Evolutionary conservation across 2,113 vertebrate species (phyloP).

Genomic region (Pteropus alecto): DNA sequence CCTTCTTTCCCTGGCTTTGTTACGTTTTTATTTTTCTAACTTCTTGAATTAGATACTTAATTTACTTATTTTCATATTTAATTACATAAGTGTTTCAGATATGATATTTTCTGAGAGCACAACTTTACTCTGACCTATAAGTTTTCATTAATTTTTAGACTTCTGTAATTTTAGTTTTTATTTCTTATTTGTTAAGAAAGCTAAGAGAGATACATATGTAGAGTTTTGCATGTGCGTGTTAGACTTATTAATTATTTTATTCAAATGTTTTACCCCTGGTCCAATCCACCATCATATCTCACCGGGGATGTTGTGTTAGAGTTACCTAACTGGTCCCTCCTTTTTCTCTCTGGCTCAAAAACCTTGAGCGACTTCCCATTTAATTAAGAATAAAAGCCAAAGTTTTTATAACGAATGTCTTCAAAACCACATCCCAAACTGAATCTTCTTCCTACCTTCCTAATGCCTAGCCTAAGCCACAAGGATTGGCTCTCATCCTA

Average conservation of each 20-base stretch:
- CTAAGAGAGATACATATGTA: not conserved
- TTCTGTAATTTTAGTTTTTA: not conserved
- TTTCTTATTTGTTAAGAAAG: not conserved
- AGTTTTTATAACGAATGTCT: not conserved
- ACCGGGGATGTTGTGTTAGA: not conserved
- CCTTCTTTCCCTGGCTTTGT: not conserved
- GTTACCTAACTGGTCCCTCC: not conserved
- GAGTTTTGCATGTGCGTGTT: not conserved
- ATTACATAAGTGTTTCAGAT: not conserved
- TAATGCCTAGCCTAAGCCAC: not conserved
- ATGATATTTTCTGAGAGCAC: not conserved
- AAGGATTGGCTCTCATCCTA: not conserved
- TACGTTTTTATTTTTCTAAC: not conserved
- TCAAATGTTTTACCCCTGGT: not conserved
- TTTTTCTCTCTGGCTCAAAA: not conserved
- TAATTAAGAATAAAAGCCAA: not conserved
- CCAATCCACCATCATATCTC: not conserved
- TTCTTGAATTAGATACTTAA: not conserved
- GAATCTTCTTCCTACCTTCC: not conserved
- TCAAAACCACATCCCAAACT: not conserved
- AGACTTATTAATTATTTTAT: not conserved
- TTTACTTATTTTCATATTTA: not conserved
- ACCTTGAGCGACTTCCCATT: not conserved
- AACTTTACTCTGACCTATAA: not conserved
- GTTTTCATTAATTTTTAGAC: not conserved